These are phyloP conservation scores for Scolopax rusticola DNA, from an alignment of 2,797 vertebrate species.

Conservation along the genomic window DNA sequence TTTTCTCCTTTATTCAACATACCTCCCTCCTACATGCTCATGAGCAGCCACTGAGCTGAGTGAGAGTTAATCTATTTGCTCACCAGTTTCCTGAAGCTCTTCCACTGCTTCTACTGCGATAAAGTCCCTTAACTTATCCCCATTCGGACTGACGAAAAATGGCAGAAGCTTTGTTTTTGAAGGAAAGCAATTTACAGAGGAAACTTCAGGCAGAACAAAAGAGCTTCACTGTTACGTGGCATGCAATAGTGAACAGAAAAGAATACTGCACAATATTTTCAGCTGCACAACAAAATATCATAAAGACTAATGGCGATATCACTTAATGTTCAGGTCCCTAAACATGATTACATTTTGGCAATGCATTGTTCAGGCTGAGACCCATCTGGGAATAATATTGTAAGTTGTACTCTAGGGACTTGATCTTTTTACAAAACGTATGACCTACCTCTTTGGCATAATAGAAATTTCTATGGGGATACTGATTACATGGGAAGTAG, in stretches of 20 bases:
- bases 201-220: neutral
- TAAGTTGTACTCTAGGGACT: neutral
- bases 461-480: neutral
- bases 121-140: neutral
- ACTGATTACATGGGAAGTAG: neutral
- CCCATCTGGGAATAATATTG: neutral
- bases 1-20: neutral
- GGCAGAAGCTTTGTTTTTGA: neutral
- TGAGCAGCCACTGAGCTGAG: neutral
- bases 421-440: neutral
- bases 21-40: neutral
- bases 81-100: neutral
- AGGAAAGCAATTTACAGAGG: neutral
- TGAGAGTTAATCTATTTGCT: neutral
- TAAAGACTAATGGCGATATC: neutral
- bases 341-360: neutral
- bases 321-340: neutral
- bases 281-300: neutral
- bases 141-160: neutral
- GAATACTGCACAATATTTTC: neutral
- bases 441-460: neutral
- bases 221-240: neutral
- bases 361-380: neutral
- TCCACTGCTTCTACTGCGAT: neutral
- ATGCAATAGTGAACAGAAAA: neutral